Evolutionary conservation across 64 coral and sea anemone species (phyloP).

Genomic region (Porites lutea): DNA sequence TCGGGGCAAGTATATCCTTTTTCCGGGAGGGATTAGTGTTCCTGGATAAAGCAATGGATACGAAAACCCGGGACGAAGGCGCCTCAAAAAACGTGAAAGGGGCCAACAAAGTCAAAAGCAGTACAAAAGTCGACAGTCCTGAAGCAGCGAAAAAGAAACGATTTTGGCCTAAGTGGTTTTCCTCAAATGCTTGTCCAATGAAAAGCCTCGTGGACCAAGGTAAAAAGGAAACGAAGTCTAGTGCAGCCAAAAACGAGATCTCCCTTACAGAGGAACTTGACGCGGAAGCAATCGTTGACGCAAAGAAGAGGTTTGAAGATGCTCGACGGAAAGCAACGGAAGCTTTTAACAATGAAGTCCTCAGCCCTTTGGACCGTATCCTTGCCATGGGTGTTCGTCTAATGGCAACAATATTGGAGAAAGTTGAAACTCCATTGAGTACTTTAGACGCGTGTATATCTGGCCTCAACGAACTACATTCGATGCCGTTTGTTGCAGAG

Average conservation of each 20-base stretch:
- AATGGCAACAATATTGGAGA: conserved; percentile 20
- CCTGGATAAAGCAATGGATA: conserved; percentile 6
- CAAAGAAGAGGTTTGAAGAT: conserved; percentile 33
- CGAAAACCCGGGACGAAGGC: neutral
- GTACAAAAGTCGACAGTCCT: neutral
- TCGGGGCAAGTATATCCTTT: conserved; percentile 41
- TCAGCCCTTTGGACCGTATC: neutral
- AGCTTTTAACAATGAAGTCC: conserved; percentile 38
- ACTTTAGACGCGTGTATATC: neutral
- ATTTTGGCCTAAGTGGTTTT: no score
- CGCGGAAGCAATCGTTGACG: neutral
- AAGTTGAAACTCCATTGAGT: neutral
- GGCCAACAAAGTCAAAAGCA: no score
- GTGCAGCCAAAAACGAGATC: neutral
- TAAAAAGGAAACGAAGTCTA: neutral
- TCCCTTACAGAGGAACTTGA: neutral
- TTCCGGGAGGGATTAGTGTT: conserved; percentile 52
- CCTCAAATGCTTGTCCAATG: no score
- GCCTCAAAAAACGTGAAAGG: neutral
- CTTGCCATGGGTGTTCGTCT: conserved; percentile 31
- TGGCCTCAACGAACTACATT: conserved; percentile 47
- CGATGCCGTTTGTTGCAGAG: neutral
- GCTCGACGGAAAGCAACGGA: conserved; percentile 23
- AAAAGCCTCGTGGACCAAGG: no score
- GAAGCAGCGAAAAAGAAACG: neutral